These are phyloP conservation scores for Saiga tatarica DNA, from an alignment of 2,113 vertebrate species.

Conservation along the genomic window DNA sequence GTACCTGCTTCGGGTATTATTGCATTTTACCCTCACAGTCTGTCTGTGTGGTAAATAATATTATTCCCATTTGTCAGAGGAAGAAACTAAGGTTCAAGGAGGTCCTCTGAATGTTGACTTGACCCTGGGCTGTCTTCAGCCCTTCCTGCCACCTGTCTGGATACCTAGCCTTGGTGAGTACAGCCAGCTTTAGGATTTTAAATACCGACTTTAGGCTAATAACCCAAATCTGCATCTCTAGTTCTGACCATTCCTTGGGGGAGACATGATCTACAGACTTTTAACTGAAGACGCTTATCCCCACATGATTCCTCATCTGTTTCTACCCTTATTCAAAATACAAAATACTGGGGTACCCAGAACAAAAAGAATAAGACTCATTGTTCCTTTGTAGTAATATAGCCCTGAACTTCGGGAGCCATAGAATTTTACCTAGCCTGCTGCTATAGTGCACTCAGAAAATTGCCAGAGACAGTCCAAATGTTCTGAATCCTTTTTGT, in stretches of 20 bases:
- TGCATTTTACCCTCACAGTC: neutral
- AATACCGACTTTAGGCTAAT: neutral
- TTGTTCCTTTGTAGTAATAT: neutral
- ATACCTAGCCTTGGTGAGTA: neutral
- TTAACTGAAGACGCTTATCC: neutral
- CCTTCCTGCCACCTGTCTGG: neutral
- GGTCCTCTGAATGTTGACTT: neutral
- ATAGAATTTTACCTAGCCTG: neutral
- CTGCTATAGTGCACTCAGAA: neutral
- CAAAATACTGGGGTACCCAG: neutral
- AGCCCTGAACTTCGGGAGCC: neutral
- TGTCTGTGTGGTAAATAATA: neutral
- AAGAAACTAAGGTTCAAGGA: neutral
- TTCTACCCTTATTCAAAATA: neutral
- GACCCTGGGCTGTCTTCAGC: neutral
- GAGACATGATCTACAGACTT: neutral
- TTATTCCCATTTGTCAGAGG: neutral
- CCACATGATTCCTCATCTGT: neutral
- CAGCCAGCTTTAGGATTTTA: neutral
- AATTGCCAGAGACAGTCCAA: rapidly evolving
- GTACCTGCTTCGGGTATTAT: neutral
- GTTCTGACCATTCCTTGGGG: neutral
- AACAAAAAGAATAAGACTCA: neutral
- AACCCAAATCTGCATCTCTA: neutral
- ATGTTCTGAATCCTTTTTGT: neutral